Conservation (phyloP, 2,113 vertebrate genomes). For the Ovis aries region DNA sequence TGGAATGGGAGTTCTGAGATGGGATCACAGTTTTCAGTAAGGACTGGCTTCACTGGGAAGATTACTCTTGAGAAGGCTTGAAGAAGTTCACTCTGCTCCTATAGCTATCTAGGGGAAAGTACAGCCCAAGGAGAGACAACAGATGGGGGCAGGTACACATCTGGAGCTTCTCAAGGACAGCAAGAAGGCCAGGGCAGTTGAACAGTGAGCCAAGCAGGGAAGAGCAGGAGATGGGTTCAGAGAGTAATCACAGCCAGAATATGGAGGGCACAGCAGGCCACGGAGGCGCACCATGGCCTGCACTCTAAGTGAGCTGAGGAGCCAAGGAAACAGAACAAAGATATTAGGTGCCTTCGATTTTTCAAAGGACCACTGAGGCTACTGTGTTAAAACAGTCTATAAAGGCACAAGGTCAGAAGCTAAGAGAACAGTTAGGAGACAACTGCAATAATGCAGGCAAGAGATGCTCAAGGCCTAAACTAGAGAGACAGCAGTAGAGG, state of each 20-base stretch:
- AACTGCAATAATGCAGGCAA: neutral
- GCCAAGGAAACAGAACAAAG: neutral
- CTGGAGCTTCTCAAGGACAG: neutral
- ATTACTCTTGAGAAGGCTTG: neutral
- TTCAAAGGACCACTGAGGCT: neutral
- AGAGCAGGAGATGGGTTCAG: neutral
- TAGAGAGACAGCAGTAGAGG: neutral
- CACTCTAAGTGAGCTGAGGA: neutral
- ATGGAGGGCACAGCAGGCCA: neutral
- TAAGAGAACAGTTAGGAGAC: neutral
- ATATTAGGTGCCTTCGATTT: neutral
- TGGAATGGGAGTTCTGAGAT: neutral
- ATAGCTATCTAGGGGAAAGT: neutral
- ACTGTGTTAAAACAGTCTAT: neutral
- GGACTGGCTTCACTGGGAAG: neutral
- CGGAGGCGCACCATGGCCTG: neutral
- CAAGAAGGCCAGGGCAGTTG: neutral
- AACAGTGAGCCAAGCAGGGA: neutral
- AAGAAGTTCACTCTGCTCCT: neutral
- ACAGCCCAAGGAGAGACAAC: neutral
- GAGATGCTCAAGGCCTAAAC: neutral
- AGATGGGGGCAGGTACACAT: neutral
- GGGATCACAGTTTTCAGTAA: neutral
- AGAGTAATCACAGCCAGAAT: neutral
- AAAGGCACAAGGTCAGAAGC: neutral